Evolutionary conservation across 37 sponge, comb jelly and placozoan species (phyloP).

Genomic region (Diacarnus erythraeanus): DNA sequence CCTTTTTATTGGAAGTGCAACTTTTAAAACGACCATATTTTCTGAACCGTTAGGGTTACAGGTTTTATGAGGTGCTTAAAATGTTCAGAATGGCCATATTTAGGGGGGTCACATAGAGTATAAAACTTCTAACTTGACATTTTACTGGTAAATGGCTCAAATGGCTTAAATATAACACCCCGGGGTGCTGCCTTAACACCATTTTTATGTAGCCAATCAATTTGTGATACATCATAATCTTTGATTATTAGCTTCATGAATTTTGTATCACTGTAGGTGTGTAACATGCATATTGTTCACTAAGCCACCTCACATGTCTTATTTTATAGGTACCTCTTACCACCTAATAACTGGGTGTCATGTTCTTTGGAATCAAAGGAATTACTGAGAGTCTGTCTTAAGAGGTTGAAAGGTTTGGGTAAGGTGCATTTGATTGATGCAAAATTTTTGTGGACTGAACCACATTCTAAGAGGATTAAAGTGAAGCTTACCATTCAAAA

Average conservation of each 20-base stretch:
- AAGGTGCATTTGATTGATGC: conserved; percentile 95
- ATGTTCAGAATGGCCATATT: no score
- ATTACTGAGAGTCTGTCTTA: conserved; percentile 90
- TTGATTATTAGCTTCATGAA: neutral
- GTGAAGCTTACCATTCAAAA: conserved; percentile 93
- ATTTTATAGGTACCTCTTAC: conserved; percentile 86
- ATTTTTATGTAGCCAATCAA: no score
- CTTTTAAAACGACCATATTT: no score
- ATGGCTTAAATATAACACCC: no score
- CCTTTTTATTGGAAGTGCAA: no score
- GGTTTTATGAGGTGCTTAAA: no score
- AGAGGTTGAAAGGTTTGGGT: conserved; percentile 81
- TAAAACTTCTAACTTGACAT: no score
- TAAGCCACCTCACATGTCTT: neutral
- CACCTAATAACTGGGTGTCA: conserved; percentile 82
- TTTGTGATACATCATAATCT: neutral
- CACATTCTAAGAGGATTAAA: conserved; percentile 96
- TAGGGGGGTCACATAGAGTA: no score
- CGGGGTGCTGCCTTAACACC: no score
- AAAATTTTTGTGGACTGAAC: conserved; percentile 97
- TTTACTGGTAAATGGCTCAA: no score
- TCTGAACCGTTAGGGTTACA: no score
- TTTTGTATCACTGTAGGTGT: neutral
- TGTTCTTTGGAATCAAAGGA: conserved; percentile 89
- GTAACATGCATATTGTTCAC: neutral